phyloP scores from a whole-genome alignment of 2,888 invertebrate genomes.

The Cistogaster globosa region DNA sequence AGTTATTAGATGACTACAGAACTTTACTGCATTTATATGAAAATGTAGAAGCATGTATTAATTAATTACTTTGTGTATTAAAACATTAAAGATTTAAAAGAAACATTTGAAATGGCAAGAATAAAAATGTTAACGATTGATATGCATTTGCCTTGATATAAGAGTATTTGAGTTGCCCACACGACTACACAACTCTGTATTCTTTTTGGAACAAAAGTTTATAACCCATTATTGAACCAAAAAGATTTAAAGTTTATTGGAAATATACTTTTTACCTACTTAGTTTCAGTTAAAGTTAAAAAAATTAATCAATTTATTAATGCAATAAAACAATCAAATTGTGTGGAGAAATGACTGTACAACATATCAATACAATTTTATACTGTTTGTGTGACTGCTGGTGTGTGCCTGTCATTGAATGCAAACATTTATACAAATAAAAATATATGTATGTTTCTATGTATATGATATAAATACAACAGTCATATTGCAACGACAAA shows the following conservation, averaged over 20 bases:
- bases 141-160: too few relatives aligned
- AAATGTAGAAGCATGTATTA: not conserved
- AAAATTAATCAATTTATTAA: conserved; percentile 60
- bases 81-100: not conserved
- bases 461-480: not conserved
- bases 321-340: conserved; percentile 15
- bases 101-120: too few relatives aligned
- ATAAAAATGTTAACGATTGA: not conserved
- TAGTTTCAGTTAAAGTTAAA: conserved; percentile 21
- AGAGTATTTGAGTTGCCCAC: not conserved
- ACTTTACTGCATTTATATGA: not conserved
- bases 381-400: conserved; percentile 33
- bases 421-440: conserved; percentile 17
- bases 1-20: not conserved
- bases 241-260: conserved; percentile 15
- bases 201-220: conserved; percentile 58
- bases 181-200: conserved; percentile 45
- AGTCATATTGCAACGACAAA: conserved; percentile 35
- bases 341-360: not conserved
- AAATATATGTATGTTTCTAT: not conserved
- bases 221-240: conserved; percentile 55
- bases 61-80: conserved; percentile 7
- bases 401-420: conserved; percentile 34
- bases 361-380: conserved; percentile 26
- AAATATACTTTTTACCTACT: not conserved